Percentiles rank a stretch among this genome's conserved stretches.
These are phyloP conservation scores for Caenorhabditis brenneri DNA, from an alignment of 1,140 invertebrate species.

Conservation along the genomic window DNA sequence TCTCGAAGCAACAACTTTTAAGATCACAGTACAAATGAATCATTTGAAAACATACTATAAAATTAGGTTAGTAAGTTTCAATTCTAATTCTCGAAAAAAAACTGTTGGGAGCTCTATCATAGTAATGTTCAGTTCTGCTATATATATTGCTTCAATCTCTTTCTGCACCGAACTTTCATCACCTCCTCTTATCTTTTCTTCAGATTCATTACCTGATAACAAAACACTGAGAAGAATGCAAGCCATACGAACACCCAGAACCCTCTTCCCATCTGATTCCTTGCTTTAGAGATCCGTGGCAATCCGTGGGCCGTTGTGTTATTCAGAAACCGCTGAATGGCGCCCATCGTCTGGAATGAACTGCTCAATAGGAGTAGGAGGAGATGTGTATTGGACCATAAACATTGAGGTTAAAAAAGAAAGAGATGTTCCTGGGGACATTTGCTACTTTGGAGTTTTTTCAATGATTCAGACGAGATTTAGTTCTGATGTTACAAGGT, in stretches of 20 bases:
- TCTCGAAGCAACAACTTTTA: too few relatives aligned
- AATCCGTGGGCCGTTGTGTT: constrained; percentile 45
- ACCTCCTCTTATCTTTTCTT: too few relatives aligned
- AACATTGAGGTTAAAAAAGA: background rate
- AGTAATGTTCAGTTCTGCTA: too few relatives aligned
- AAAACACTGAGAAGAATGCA: background rate
- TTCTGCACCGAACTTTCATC: too few relatives aligned
- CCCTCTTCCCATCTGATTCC: constrained; percentile 29
- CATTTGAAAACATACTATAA: too few relatives aligned
- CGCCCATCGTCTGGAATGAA: constrained; percentile 13
- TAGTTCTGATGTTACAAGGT: too few relatives aligned
- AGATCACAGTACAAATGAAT: too few relatives aligned
- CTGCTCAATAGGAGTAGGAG: background rate
- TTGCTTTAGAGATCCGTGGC: constrained; percentile 38
- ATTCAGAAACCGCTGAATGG: constrained; percentile 15
- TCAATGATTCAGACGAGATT: background rate
- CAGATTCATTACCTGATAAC: background rate
- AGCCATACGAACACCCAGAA: constrained; percentile 37
- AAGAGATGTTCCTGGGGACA: background rate
- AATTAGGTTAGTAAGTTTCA: too few relatives aligned
- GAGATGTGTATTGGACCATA: background rate
- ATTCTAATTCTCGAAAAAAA: too few relatives aligned
- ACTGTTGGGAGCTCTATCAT: too few relatives aligned
- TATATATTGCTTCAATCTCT: too few relatives aligned
- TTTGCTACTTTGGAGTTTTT: background rate